These are phyloP conservation scores for Nomada flava DNA, from an alignment of 2,888 invertebrate genomes.

Conservation along the genomic window DNA sequence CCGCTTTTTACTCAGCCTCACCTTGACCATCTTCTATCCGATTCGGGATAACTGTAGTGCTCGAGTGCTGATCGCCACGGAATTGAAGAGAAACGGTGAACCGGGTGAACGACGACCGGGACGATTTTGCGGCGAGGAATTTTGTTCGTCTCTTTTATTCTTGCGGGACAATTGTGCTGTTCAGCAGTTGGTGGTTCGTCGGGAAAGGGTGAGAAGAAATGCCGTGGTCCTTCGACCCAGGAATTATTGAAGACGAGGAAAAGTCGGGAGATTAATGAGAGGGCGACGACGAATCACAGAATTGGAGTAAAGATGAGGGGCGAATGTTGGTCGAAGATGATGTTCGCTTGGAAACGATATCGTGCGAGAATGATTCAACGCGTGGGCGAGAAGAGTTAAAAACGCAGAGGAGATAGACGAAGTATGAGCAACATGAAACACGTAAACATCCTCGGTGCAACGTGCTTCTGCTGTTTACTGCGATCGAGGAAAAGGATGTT, in stretches of 20 bases:
- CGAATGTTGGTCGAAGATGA: background rate
- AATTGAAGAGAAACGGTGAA: background rate
- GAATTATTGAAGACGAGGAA: background rate
- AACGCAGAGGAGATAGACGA: conserved; percentile 46
- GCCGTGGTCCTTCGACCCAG: no score
- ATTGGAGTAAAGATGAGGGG: background rate
- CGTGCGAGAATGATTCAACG: conserved; percentile 30
- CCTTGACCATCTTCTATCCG: conserved; percentile 8
- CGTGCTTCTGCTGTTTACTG: background rate
- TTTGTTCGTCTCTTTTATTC: no score
- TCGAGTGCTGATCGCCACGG: conserved; percentile 26
- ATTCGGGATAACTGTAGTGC: conserved; percentile 42
- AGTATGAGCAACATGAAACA: conserved; percentile 42
- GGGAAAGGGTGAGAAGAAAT: no score
- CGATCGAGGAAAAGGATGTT: conserved; percentile 53
- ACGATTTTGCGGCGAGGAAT: background rate
- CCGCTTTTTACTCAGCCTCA: conserved; percentile 56
- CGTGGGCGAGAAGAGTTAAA: conserved; percentile 55
- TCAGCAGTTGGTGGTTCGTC: no score
- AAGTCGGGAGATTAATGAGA: background rate
- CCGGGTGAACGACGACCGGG: background rate
- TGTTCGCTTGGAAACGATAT: conserved; percentile 28
- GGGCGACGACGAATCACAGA: background rate
- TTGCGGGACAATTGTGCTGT: no score
- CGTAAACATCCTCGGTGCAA: conserved; percentile 63